Conservation (phyloP, 2,113 vertebrate genomes). For the Gobio gobio region DNA sequence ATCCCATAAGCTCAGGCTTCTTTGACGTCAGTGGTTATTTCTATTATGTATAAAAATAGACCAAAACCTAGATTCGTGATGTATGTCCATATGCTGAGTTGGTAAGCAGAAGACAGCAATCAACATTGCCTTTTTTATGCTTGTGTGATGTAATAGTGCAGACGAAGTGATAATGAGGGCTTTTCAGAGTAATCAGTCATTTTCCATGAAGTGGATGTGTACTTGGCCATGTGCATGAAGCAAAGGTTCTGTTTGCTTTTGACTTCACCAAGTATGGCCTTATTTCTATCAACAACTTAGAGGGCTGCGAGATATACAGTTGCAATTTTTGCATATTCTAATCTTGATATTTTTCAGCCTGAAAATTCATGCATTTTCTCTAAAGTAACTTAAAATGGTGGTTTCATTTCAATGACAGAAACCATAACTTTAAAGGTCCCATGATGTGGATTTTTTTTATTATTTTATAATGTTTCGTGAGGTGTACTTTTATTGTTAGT, state of each 20-base stretch:
- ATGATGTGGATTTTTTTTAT: too few relatives aligned
- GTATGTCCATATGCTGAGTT: neutral
- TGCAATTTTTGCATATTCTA: neutral
- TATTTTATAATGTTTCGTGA: too few relatives aligned
- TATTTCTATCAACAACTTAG: neutral
- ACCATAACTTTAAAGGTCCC: neutral
- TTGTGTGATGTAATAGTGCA: conserved; percentile 14
- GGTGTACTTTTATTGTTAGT: too few relatives aligned
- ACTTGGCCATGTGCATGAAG: neutral
- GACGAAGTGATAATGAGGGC: neutral
- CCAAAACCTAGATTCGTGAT: neutral
- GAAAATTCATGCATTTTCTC: neutral
- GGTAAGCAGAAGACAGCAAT: neutral
- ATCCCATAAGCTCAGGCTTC: neutral
- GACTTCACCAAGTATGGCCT: neutral
- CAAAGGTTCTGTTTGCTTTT: conserved; percentile 10
- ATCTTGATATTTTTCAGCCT: neutral
- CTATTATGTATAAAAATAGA: neutral
- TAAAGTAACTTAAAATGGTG: neutral
- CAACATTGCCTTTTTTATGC: neutral
- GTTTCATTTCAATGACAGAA: neutral
- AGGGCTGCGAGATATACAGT: neutral
- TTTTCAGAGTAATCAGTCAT: neutral
- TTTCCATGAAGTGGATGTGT: conserved; percentile 25
- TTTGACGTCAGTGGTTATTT: neutral